phyloP scores from a whole-genome alignment of 2,888 invertebrate species.

The Drosophila conformis region DNA sequence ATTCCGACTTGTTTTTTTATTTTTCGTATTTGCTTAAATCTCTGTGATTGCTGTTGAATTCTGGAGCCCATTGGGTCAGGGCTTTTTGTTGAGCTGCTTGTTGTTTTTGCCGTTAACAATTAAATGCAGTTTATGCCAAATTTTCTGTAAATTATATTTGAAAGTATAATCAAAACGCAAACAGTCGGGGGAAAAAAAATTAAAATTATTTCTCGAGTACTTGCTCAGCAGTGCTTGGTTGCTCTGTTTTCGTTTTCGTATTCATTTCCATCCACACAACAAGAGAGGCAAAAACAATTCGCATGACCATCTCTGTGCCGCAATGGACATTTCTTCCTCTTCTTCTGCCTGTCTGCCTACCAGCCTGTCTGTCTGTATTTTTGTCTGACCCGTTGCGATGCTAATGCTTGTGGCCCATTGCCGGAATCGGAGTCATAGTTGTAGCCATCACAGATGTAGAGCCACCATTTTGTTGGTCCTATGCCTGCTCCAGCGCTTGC shows the following conservation, averaged over 20 bases:
- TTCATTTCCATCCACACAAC: neutral
- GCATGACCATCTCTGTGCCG: constrained; percentile 9
- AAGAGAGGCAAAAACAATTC: neutral
- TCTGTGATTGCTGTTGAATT: constrained; percentile 37
- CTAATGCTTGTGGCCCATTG: constrained; percentile 58
- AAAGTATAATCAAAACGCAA: constrained; percentile 74
- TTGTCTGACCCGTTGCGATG: constrained; percentile 57
- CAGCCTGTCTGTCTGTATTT: constrained; percentile 7
- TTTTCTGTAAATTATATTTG: constrained; percentile 70
- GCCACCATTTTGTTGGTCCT: constrained; percentile 23
- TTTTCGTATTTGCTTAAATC: constrained; percentile 4
- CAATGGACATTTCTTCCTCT: constrained; percentile 14
- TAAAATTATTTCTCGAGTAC: constrained; percentile 61
- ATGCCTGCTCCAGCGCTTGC: constrained; percentile 22
- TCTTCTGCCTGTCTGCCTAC: neutral
- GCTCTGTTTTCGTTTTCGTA: constrained; percentile 17
- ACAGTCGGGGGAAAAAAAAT: constrained; percentile 32
- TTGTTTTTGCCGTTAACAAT: constrained; percentile 62
- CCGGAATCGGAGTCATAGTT: constrained; percentile 26
- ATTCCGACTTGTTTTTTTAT: neutral
- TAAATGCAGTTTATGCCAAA: constrained; percentile 71
- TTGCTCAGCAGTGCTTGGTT: constrained; percentile 20
- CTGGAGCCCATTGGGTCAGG: constrained; percentile 13
- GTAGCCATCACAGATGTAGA: neutral
- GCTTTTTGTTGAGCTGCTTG: constrained; percentile 9